phyloP scores from a whole-genome alignment of 2,888 invertebrate genomes.

The Oscheius sp. region DNA sequence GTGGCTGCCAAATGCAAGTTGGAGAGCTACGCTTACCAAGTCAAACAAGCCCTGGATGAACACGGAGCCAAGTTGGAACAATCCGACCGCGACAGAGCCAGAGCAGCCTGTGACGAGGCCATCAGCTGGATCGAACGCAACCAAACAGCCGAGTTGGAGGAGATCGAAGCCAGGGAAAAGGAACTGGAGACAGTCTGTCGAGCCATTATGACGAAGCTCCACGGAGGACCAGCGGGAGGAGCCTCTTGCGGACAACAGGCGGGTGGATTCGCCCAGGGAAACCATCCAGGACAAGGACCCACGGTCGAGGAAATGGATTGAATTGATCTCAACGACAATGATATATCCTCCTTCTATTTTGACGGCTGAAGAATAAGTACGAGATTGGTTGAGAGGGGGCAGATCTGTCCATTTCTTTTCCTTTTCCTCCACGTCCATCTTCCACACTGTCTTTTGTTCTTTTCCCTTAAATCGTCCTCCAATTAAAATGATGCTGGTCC shows the following conservation, averaged over 20 bases:
- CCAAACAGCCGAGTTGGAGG: constrained; percentile 81
- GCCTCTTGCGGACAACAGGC: constrained; percentile 45
- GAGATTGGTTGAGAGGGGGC: no score
- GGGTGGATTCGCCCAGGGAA: constrained; percentile 35
- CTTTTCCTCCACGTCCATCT: no score
- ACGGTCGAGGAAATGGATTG: constrained; percentile 67
- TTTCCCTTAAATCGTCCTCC: no score
- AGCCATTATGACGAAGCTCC: constrained; percentile 58
- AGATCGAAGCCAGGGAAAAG: constrained; percentile 56
- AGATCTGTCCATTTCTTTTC: no score
- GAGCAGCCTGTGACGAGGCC: constrained; percentile 88
- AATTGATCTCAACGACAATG: no score
- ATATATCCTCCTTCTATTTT: no score
- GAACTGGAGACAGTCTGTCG: constrained; percentile 57
- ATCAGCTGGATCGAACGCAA: constrained; percentile 79
- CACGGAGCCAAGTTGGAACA: constrained; percentile 86
- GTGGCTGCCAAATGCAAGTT: constrained; percentile 83
- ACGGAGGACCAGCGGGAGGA: constrained; percentile 39
- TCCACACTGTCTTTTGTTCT: no score
- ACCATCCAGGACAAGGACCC: constrained; percentile 56
- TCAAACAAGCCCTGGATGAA: constrained; percentile 60
- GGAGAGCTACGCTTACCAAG: constrained; percentile 80
- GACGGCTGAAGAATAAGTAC: no score
- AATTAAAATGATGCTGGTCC: no score
- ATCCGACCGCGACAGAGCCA: constrained; percentile 82